Percentiles rank a stretch among this genome's conserved stretches.
Conservation (phyloP, 1,140 invertebrate species). For the Carcinoscorpius rotundicauda region DNA sequence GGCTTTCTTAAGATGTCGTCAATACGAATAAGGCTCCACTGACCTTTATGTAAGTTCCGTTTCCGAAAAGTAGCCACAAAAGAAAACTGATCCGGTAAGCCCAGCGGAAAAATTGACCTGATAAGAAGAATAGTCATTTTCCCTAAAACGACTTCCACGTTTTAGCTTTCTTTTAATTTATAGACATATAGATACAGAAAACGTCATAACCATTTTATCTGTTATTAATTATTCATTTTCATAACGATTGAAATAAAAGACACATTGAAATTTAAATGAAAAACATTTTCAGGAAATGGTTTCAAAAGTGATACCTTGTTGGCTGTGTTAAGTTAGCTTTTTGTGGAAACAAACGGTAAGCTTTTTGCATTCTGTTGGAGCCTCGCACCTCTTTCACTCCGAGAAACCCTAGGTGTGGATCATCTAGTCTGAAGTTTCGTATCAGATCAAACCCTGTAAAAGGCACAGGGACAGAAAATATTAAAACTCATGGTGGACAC, state of each 20-base stretch:
- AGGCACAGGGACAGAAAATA: neutral
- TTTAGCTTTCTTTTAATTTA: no score
- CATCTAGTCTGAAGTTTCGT: slow-evolving; percentile 54
- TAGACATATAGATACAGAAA: no score
- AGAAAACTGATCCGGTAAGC: slow-evolving; percentile 56
- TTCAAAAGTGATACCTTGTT: slow-evolving; percentile 41
- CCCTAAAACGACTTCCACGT: neutral
- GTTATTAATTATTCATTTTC: no score
- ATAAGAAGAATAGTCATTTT: slow-evolving; percentile 20
- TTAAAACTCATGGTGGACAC: no score
- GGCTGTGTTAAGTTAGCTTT: slow-evolving; percentile 53
- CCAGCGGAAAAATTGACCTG: slow-evolving; percentile 50
- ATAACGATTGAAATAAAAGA: no score
- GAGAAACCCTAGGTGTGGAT: slow-evolving; percentile 43
- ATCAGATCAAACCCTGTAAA: slow-evolving; percentile 55
- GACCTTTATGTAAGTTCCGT: slow-evolving; percentile 41
- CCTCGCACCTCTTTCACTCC: slow-evolving; percentile 55
- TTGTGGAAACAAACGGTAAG: slow-evolving; percentile 52
- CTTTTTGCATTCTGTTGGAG: slow-evolving; percentile 57
- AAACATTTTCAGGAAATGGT: no score
- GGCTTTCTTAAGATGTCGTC: slow-evolving; percentile 43
- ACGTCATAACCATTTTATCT: no score
- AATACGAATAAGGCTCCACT: slow-evolving; percentile 58
- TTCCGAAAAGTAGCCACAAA: slow-evolving; percentile 52
- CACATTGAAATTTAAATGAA: neutral